Evolutionary conservation across 2,888 invertebrate species (phyloP).

Genomic region (Galeruca laticollis): DNA sequence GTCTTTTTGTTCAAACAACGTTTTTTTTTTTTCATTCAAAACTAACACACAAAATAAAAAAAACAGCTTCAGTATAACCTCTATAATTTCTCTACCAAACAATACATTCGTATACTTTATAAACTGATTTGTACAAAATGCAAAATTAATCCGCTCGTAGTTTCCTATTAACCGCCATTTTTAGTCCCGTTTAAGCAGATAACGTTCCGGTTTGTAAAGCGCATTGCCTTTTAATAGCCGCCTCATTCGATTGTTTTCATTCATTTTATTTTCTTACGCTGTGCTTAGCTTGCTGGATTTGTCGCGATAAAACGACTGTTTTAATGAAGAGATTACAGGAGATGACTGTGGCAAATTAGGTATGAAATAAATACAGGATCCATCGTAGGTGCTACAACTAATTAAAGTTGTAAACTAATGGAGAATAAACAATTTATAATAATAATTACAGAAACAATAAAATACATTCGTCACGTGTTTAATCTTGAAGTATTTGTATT

Average conservation of each 20-base stretch:
- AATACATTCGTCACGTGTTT: no score
- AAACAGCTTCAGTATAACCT: no score
- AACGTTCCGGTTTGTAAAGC: slow-evolving; percentile 31
- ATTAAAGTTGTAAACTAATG: no score
- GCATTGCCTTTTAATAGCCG: slow-evolving; percentile 29
- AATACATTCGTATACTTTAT: not conserved
- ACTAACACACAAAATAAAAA: no score
- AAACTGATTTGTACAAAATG: slow-evolving; percentile 10
- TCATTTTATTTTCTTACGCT: slow-evolving; percentile 22
- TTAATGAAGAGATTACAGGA: slow-evolving; percentile 32
- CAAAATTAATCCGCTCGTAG: slow-evolving; percentile 11
- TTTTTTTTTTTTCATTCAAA: no score
- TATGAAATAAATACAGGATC: slow-evolving; percentile 10
- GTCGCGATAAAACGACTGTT: slow-evolving; percentile 25
- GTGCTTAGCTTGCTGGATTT: slow-evolving; percentile 21
- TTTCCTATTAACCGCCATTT: slow-evolving; percentile 23
- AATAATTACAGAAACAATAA: no score
- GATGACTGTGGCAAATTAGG: slow-evolving; percentile 23
- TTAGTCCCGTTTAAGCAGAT: slow-evolving; percentile 20
- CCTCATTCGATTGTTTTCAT: slow-evolving; percentile 27
- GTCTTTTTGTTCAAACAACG: no score
- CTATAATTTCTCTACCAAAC: not conserved
- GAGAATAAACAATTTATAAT: no score
- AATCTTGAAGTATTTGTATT: no score
- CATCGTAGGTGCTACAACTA: no score